Evolutionary conservation across 2,113 vertebrate genomes (phyloP), one percentile per base, ranked within the genome.

Genomic region (Cinclus mexicanus): DNA sequence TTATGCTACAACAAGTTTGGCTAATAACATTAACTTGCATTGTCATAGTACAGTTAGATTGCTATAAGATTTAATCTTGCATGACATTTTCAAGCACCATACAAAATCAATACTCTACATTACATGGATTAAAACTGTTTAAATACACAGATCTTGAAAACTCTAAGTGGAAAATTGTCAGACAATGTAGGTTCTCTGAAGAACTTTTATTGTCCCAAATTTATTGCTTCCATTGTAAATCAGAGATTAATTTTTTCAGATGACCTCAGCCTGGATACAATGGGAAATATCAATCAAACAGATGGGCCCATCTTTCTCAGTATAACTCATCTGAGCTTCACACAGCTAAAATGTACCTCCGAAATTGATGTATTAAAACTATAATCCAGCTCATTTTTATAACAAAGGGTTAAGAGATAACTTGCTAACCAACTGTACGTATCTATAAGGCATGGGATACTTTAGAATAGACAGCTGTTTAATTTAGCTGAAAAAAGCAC

Each of bases 101-200:
- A 97, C 95, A 96, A 96, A 96, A 97, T 97, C 96, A 96, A 96
- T 95, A 97, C 80, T 90, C 92, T 95, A 90, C 83, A 92, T 96
- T 92, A 94, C 94, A 90, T 83, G 94, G 94, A 95, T 97, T 97
- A 93, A 95, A 97, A 96, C 80, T 95, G 95, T 94, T 97, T 96
- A 97, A 97, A 96, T 89, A 97, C 92, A 92, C 64, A 92, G 88
- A 92, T 93, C 94, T 92, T 93, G 90, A 94, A 96, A 94, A 95
- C 47, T 83, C 28, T 89, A 96, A 93, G 83, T 94, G 83, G 89
- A 95, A 97, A 97, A 96, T 69, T 93, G 88, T 93, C 86, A 94
- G 92, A 92, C 85, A 93, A 77, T 83, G 92, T 67, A 92, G 64
- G 39, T 90, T 97, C 83, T 83, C 71, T 77, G 71, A 90, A 88